phyloP scores from a whole-genome alignment of 2,797 vertebrate genomes.

The Acrossocheilus wenchowensis region DNA sequence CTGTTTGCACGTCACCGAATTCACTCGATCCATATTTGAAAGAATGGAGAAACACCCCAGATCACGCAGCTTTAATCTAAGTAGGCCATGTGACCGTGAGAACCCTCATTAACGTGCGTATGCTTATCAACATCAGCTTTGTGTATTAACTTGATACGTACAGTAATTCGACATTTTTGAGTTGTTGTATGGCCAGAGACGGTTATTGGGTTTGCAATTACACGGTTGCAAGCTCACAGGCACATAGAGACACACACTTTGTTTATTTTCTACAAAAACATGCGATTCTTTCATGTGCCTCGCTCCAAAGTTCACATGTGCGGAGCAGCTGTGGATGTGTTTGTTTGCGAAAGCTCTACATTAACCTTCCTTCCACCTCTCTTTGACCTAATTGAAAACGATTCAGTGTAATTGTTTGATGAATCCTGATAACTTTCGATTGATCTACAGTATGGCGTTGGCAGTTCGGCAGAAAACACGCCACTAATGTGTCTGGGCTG shows the following conservation, averaged over 20 bases:
- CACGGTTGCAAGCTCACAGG: conserved; percentile 41
- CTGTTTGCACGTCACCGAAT: conserved; percentile 59
- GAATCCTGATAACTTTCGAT: conserved; percentile 47
- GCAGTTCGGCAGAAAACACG: background rate
- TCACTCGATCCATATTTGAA: conserved; percentile 51
- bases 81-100: conserved; percentile 1
- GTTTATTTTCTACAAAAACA: conserved; percentile 62
- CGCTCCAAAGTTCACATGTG: conserved; percentile 76
- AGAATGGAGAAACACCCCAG: conserved; percentile 42
- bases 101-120: background rate
- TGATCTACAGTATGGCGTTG: conserved; percentile 42
- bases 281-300: conserved; percentile 80
- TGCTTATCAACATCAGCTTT: conserved; percentile 9
- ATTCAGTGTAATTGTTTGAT: conserved; percentile 55
- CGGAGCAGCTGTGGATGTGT: conserved; percentile 71
- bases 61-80: conserved; percentile 23
- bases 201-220: conserved; percentile 47
- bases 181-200: conserved; percentile 27
- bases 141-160: background rate
- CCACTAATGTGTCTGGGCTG: conserved; percentile 30
- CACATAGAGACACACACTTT: conserved; percentile 41
- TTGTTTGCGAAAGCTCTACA: conserved; percentile 57
- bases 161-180: background rate
- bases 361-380: conserved; percentile 57
- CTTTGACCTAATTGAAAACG: conserved; percentile 56